Evolutionary conservation across 2,888 invertebrate genomes (phyloP).

Genomic region (Sphaerophoria rueppellii): DNA sequence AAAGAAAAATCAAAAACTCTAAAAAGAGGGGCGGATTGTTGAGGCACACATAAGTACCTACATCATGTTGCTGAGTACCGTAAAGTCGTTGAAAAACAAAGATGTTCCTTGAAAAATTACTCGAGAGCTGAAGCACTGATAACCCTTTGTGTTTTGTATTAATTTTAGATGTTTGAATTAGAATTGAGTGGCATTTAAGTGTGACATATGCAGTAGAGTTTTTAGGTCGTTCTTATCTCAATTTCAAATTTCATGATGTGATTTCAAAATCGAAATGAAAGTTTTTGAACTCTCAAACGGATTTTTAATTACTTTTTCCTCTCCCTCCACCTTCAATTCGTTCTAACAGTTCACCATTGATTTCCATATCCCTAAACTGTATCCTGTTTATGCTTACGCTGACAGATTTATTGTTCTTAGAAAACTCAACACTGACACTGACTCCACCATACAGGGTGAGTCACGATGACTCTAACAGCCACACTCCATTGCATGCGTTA

Average conservation of each 20-base stretch:
- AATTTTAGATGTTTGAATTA: neutral
- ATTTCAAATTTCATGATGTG: neutral
- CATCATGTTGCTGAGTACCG: slow-evolving; percentile 4
- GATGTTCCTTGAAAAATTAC: slow-evolving; percentile 17
- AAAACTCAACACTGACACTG: too few species aligned
- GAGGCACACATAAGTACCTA: neutral
- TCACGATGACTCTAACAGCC: too few species aligned
- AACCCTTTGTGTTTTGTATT: slow-evolving; percentile 28
- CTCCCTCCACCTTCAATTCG: too few species aligned
- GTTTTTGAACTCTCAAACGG: too few species aligned
- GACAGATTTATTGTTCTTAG: too few species aligned
- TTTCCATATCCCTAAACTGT: too few species aligned
- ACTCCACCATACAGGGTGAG: too few species aligned
- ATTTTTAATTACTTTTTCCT: too few species aligned
- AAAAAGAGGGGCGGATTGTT: neutral
- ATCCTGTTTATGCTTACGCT: too few species aligned
- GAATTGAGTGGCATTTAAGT: slow-evolving; percentile 12
- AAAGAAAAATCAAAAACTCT: neutral
- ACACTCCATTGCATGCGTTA: slow-evolving; percentile 27
- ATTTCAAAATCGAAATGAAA: neutral
- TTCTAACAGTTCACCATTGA: too few species aligned
- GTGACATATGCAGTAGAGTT: neutral
- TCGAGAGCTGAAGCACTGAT: neutral
- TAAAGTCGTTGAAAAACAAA: neutral
- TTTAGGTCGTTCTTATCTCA: slow-evolving; percentile 6